Base-by-base conservation (phyloP, 2,888 invertebrate genomes). In the Chaetogeoica ovagalla region DNA sequence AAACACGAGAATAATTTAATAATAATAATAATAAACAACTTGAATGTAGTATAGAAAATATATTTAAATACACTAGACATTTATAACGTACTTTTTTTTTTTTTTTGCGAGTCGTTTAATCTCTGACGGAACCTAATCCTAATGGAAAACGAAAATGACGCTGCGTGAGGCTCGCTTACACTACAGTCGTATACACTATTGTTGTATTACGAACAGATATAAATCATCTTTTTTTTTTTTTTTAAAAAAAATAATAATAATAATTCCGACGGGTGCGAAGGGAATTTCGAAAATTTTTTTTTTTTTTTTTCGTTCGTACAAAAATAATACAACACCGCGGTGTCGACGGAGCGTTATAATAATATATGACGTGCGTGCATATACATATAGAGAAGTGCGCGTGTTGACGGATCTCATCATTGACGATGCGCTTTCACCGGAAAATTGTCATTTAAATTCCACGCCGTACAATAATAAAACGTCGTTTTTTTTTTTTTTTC, bases 381-480 rank as follows among this genome's bases (percentile, higher is more conserved):
- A 48, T 17, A 23, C 59, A 8, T n/a, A n/a, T n/a, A 60, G 9
- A 23, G 19, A 11, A 59, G 8, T 21, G 15, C 4, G 55, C 19
- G 52, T 55, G 68, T 37, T 71, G 30, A 52, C 52, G 21, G 15
- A 15, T 21, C 55, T 30, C 30, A 30, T 30, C 30, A 79, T 76
- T 63, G 62, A 39, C 30, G 30, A 4, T 70, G 79, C 63, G 70
- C 79, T 71, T 71, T 71, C 79, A 79, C 71, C 57, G 79, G 79
- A 79, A 79, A 79, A 79, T 79, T 70, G 70, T 79, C 70, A 63
- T 79, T 71, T 71, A 71, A 69, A 77, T 77, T 77, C 69, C 69
- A 52, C 70, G n/a, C 60, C 19, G 19, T 6, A 37, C 60, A 52
- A 62, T 62, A 62, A 76, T 62, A 62, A 76, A 66, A 68, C 30